Conservation (phyloP, 2,113 vertebrate species). For the Falco punctatus region DNA sequence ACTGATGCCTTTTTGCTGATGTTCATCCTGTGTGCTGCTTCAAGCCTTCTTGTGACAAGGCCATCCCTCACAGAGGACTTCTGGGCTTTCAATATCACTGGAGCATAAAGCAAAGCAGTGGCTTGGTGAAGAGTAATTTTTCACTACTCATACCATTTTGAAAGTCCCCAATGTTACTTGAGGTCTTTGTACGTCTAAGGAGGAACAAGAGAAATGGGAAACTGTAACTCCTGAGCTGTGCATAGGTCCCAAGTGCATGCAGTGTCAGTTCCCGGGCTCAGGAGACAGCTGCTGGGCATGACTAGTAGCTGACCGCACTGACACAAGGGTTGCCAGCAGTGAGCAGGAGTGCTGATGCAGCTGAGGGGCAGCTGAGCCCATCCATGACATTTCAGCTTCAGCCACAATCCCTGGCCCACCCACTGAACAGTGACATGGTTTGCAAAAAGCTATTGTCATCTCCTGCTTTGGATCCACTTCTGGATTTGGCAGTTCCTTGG, state of each 20-base stretch:
- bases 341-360: background rate
- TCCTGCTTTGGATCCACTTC: background rate
- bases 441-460: background rate
- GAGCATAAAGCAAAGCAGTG: background rate
- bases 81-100: background rate
- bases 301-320: background rate
- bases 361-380: accelerated
- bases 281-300: background rate
- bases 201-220: background rate
- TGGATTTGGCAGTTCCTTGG: background rate
- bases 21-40: background rate
- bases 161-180: background rate
- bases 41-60: accelerated
- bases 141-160: background rate
- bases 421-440: background rate
- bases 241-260: accelerated
- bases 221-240: background rate
- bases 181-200: background rate
- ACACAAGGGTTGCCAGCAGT: no score
- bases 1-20: background rate
- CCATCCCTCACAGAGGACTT: background rate
- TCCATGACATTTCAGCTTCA: background rate
- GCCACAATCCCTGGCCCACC: accelerated
- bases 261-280: background rate
- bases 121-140: background rate